Base-by-base conservation (phyloP, 1,140 invertebrate genomes). In the Lanistes nyassanus region DNA sequence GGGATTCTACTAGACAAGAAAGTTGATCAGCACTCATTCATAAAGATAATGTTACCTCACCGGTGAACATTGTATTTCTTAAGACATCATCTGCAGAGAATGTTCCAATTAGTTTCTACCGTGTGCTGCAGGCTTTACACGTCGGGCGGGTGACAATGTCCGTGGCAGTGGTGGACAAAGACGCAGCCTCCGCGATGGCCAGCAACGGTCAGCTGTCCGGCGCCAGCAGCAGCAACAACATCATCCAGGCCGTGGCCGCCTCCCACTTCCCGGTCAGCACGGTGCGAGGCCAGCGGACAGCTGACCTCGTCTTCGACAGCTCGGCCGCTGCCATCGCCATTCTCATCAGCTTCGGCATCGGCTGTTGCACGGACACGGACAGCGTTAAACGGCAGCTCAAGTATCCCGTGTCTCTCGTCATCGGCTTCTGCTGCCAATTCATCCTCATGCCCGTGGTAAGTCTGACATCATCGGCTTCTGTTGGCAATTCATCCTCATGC, bases 371-470 rank as follows among this genome's bases (percentile, higher is more conserved):
- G 0, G 84, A 88, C 76, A 82, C 80, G 1, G 84, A 85, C 66
- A 84, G 80, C 67, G 56, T 88, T 31, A 86, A 87, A 77, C 74
- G 76, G 55, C 85, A 87, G 47, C 70, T 86, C 34, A 86, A 87
- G 78, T 84, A 84, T 55, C 86, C 85, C 7, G 79, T 85, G 34
- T 81, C 84, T 11, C 75, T 88, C 19, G 79, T 87, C 55, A 81
- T 86, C 37, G 84, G 84, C 51, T 83, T 85, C 67, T 84, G 82
- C 74, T 85, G 83, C 68, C 86, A 88, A 76, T 86, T 87, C 72
- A 82, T 88, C 39, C 67, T 88, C 36, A 87, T 87, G 83, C 87
- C 87, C 53, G 78, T 87, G 80, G 87, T 88, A 81, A 86, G 87
- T 80, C 83, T 19, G 69, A 87, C 9, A 79, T 86, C 42, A 80